Conservation (phyloP, 2,888 invertebrate genomes). For the Onthophagus sagittarius region DNA sequence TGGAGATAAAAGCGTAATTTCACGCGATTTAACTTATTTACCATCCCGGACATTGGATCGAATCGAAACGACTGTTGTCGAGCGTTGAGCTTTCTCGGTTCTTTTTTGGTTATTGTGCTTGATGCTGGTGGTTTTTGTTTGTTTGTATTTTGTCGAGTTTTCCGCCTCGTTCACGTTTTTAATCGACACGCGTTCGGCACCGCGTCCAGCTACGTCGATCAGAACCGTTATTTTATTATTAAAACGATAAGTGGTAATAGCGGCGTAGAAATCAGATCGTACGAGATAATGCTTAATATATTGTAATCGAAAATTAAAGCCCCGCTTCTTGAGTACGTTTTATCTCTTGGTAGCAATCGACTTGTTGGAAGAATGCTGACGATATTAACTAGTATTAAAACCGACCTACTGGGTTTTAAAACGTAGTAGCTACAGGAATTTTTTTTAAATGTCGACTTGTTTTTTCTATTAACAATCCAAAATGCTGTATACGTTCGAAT, state of each 20-base stretch:
- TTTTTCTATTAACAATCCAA: too few species aligned
- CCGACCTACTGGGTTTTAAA: too few species aligned
- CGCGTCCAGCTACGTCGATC: neutral
- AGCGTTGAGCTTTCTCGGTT: neutral
- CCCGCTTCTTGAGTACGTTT: slow-evolving; percentile 2
- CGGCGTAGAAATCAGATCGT: slow-evolving; percentile 15
- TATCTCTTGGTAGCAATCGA: slow-evolving; percentile 1
- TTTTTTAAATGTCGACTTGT: too few species aligned
- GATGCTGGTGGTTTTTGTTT: neutral
- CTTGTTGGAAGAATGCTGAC: neutral
- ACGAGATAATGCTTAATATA: slow-evolving; percentile 23
- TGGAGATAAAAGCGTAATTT: neutral
- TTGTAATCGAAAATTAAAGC: slow-evolving; percentile 27
- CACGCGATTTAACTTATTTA: neutral
- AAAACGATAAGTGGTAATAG: slow-evolving; percentile 11
- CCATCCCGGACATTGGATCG: neutral
- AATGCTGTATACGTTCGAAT: too few species aligned
- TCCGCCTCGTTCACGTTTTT: neutral
- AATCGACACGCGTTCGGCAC: slow-evolving; percentile 3
- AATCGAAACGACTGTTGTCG: neutral
- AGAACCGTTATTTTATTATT: slow-evolving; percentile 9
- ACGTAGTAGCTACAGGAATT: too few species aligned
- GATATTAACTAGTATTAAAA: neutral
- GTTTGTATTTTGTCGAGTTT: neutral
- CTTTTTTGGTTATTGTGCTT: neutral